Evolutionary conservation across 2,888 invertebrate species (phyloP).

Genomic region (Stenodema calcarata): DNA sequence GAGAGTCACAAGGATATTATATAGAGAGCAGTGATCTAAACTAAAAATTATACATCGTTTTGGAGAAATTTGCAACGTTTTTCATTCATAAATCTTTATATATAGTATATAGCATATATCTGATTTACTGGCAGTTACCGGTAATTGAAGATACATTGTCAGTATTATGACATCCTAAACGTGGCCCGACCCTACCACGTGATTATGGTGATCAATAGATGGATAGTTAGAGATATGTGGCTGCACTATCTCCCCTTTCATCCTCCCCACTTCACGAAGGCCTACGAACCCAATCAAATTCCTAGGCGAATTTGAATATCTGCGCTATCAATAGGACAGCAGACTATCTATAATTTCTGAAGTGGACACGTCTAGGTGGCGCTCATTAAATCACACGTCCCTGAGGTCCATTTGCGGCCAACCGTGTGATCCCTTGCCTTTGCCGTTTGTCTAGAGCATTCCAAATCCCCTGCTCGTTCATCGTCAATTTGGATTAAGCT

Average conservation of each 20-base stretch:
- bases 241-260: constrained; percentile 4
- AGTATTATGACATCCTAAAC: not conserved
- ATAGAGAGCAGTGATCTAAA: too few species aligned
- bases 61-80: too few species aligned
- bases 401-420: not conserved
- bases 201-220: not conserved
- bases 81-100: too few species aligned
- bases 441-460: too few species aligned
- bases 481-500: too few species aligned
- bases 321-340: constrained; percentile 14
- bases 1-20: too few species aligned
- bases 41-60: too few species aligned
- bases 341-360: constrained; percentile 6
- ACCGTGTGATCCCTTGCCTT: too few species aligned
- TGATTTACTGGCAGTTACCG: too few species aligned
- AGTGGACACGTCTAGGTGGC: not conserved
- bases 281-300: not conserved
- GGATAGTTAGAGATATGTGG: not conserved
- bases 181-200: not conserved
- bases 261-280: not conserved
- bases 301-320: constrained; percentile 22
- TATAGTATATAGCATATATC: too few species aligned
- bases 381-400: not conserved
- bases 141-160: too few species aligned
- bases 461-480: too few species aligned